phyloP scores from a whole-genome alignment of 2,888 invertebrate genomes.

The Pollenia angustigena region DNA sequence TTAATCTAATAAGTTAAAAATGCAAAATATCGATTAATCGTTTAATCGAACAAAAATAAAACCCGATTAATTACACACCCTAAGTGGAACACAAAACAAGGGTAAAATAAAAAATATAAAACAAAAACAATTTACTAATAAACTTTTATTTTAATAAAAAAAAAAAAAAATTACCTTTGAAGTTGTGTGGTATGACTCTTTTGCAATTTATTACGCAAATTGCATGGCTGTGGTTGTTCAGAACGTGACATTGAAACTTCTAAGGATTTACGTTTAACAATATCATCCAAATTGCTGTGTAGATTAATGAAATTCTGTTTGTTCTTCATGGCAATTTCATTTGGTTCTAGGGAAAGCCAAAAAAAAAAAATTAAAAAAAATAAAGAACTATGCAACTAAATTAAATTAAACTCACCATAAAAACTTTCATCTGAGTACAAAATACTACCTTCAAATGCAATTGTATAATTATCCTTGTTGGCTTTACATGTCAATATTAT shows the following conservation, averaged over 20 bases:
- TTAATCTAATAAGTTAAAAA: no score
- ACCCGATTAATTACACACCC: no score
- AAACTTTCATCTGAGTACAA: slow-evolving; percentile 94
- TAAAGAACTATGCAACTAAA: not conserved
- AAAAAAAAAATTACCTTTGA: slow-evolving; percentile 85
- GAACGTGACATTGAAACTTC: slow-evolving; percentile 94
- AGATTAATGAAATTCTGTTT: slow-evolving; percentile 84
- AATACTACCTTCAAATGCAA: slow-evolving; percentile 96
- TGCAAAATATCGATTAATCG: no score
- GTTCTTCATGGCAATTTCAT: slow-evolving; percentile 80
- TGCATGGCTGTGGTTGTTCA: slow-evolving; percentile 90
- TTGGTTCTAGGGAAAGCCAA: slow-evolving; percentile 79
- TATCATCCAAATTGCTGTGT: slow-evolving; percentile 84
- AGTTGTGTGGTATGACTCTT: slow-evolving; percentile 88
- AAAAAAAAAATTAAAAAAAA: not conserved
- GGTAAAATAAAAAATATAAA: slow-evolving; percentile 1
- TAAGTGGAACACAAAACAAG: slow-evolving; percentile 1
- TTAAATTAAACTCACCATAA: slow-evolving; percentile 84
- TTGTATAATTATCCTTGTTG: slow-evolving; percentile 97
- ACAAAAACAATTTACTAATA: not conserved
- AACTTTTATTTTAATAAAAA: slow-evolving; percentile 23
- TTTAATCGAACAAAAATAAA: no score
- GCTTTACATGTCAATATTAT: slow-evolving; percentile 95
- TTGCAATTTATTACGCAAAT: slow-evolving; percentile 94
- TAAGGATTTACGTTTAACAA: slow-evolving; percentile 84